phyloP scores from a whole-genome alignment of 2,113 vertebrate species.

The Syngnathoides biaculeatus region DNA sequence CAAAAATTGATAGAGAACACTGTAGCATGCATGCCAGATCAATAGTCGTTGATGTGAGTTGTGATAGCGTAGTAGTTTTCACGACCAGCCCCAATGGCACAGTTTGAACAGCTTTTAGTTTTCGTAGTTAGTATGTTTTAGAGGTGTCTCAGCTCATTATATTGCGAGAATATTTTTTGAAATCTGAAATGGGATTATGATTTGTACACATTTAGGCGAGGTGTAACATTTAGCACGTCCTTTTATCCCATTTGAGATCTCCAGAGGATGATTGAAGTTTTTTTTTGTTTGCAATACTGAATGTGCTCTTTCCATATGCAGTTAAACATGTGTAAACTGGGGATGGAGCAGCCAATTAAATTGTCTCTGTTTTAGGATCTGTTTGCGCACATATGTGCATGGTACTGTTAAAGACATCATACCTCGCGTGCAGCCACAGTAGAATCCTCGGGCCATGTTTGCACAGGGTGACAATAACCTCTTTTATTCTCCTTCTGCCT shows the following conservation, averaged over 20 bases:
- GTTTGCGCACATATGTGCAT: slow-evolving; percentile 49
- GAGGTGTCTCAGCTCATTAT: too few species aligned
- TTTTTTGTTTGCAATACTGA: slow-evolving; percentile 25
- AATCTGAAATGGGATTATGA: too few species aligned
- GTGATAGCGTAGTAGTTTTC: too few species aligned
- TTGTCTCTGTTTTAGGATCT: slow-evolving; percentile 33
- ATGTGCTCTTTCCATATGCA: slow-evolving; percentile 30
- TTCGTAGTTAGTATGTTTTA: too few species aligned
- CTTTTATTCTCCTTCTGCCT: slow-evolving; percentile 79
- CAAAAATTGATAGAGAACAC: neutral
- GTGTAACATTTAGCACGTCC: slow-evolving; percentile 42
- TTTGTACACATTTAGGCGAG: too few species aligned
- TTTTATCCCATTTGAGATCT: slow-evolving; percentile 68
- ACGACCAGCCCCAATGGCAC: too few species aligned
- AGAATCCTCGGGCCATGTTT: slow-evolving; percentile 76
- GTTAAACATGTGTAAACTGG: slow-evolving; percentile 31
- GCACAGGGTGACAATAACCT: slow-evolving; percentile 82
- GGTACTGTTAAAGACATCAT: slow-evolving; percentile 56
- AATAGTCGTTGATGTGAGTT: neutral
- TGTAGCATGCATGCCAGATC: neutral
- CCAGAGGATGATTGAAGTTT: slow-evolving; percentile 33
- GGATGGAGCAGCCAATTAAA: slow-evolving; percentile 31
- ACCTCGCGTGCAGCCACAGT: slow-evolving; percentile 70
- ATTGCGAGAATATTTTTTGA: too few species aligned
- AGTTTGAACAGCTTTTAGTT: too few species aligned